Evolutionary conservation across 2,888 invertebrate species (phyloP), one percentile per base, ranked within the genome.

Genomic region (Nemoura dubitans): DNA sequence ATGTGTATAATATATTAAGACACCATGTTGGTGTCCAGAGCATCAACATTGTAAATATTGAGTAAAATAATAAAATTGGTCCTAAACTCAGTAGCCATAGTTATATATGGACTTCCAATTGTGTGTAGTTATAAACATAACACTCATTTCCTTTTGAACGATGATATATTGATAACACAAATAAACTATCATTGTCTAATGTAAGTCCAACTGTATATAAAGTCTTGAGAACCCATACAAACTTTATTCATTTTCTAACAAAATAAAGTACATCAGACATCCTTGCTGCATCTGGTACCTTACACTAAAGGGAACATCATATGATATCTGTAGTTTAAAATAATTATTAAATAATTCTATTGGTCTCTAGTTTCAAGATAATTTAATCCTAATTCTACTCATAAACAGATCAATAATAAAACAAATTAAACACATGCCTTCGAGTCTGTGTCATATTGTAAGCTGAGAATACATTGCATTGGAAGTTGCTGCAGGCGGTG

Each of bases 161-260:
- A 59, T 59, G 59, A 59, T 59, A n/a, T 21, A 59, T 59, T 59
- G 59, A 59, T 59, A 59, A 59, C 59, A 59, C 59, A 59, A 59
- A 59, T 59, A 59, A 59, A 59, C 59, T 59, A 59, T 59, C 59
- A 59, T 59, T 3, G 59, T 59, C 59, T 59, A 59, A 59, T 59
- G 59, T 21, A 59, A 59, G 59, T 21, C 21, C 14, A 59, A 59
- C 14, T 59, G 59, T 59, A 14, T 59, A 10, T 2, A 59, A 21
- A n/a, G n/a, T n/a, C n/a, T 59, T 10, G 3, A 7, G 59, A 59
- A 21, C 59, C 59, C 59, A 59, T 59, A 59, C 59, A 59, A 36
- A 36, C 36, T 59, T 59, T 59, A 59, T 59, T 59, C 59, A 59
- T 59, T 10, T 36, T 36, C 59, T 59, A 59, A 59, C 59, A 59